Evolutionary conservation across 2,113 vertebrate genomes (phyloP).

Genomic region (Ondatra zibethicus): DNA sequence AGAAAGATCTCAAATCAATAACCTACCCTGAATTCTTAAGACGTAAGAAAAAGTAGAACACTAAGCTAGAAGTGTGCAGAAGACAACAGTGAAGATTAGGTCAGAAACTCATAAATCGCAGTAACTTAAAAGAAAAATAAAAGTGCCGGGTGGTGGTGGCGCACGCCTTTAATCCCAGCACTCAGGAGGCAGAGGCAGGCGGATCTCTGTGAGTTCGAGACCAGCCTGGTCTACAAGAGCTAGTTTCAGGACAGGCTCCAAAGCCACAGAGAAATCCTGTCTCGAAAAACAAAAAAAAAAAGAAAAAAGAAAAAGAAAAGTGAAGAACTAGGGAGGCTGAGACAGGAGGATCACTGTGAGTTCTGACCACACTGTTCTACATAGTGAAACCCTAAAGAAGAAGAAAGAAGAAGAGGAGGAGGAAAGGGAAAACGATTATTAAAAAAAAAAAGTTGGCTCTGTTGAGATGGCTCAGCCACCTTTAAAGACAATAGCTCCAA

Average conservation of each 20-base stretch:
- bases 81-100: not conserved
- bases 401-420: not conserved
- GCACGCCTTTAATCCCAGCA: not conserved
- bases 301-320: no score
- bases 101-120: not conserved
- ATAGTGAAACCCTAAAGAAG: not conserved
- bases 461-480: not conserved
- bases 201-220: not conserved
- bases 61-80: not conserved
- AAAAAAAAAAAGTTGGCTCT: not conserved
- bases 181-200: not conserved
- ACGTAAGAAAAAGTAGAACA: not conserved
- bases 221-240: no score
- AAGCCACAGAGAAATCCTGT: no score
- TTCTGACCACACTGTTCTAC: not conserved
- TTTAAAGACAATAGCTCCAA: not conserved
- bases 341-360: not conserved
- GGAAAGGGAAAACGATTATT: not conserved
- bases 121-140: not conserved
- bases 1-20: not conserved
- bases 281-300: no score
- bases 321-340: not conserved
- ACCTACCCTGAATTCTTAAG: not conserved
- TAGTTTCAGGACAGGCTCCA: no score
- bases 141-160: not conserved